A percentile compares a stretch with the other conserved stretches of the same genome.
These are phyloP conservation scores for Frankliniella intonsa DNA, from an alignment of 2,888 invertebrate species.

Conservation along the genomic window DNA sequence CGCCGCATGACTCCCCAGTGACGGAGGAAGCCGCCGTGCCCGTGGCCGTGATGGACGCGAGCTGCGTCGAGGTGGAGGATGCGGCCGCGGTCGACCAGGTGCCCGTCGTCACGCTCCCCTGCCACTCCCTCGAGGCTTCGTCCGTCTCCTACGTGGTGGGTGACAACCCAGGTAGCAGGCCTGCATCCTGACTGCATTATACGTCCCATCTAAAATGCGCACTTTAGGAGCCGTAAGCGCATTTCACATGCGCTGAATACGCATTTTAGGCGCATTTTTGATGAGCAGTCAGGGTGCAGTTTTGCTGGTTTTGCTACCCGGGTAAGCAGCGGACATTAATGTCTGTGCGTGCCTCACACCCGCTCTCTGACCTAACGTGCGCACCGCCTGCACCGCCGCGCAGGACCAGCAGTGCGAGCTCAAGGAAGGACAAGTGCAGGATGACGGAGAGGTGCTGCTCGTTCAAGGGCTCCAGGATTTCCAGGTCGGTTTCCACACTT, in stretches of 20 bases:
- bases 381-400: background rate
- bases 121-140: background rate
- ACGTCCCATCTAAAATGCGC: too few species aligned
- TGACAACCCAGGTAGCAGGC: too few species aligned
- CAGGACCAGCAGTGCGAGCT: slow-evolving; percentile 13
- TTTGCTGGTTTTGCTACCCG: too few species aligned
- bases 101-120: background rate
- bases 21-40: background rate
- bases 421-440: background rate
- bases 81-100: background rate
- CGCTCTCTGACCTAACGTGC: background rate
- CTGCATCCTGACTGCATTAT: too few species aligned
- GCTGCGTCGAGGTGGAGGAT: background rate
- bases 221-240: too few species aligned
- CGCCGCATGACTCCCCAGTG: background rate
- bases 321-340: too few species aligned
- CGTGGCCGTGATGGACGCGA: background rate
- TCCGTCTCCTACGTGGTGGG: background rate
- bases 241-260: too few species aligned
- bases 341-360: background rate
- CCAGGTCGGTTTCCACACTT: background rate
- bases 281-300: too few species aligned
- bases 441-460: background rate
- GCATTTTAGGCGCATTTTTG: too few species aligned
- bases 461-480: background rate